These are phyloP conservation scores for Andrena bicolor DNA, from an alignment of 2,888 invertebrate species.

Conservation along the genomic window DNA sequence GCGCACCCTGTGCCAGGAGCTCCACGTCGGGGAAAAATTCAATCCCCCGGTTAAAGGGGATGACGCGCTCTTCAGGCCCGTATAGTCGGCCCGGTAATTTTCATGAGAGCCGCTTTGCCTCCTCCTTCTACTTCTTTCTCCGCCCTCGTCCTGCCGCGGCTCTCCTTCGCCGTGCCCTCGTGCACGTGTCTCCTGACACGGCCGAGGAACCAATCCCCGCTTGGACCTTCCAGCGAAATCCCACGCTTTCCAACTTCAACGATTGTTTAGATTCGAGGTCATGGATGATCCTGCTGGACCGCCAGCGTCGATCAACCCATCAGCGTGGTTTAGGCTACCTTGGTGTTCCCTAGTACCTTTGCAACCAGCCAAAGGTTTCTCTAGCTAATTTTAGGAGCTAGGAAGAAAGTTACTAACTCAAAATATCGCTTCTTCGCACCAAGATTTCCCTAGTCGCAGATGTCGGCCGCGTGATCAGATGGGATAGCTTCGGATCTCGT, in stretches of 20 bases:
- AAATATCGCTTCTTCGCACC: neutral
- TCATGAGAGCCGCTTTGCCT: constrained; percentile 55
- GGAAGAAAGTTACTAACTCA: too few species aligned
- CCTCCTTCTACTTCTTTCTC: constrained; percentile 14
- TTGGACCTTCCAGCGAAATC: neutral
- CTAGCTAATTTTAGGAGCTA: constrained; percentile 28
- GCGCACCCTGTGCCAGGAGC: constrained; percentile 78
- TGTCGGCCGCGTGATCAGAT: neutral
- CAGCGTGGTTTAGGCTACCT: neutral
- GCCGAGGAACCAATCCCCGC: constrained; percentile 26
- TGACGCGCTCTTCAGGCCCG: constrained; percentile 75
- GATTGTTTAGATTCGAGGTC: constrained; percentile 31
- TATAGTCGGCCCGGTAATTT: constrained; percentile 69
- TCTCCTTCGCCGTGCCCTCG: constrained; percentile 4
- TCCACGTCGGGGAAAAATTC: constrained; percentile 81
- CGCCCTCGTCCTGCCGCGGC: constrained; percentile 12
- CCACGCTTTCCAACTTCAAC: constrained; percentile 12
- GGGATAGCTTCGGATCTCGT: neutral
- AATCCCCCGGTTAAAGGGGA: constrained; percentile 84
- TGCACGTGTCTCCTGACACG: constrained; percentile 42
- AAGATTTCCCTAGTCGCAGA: neutral
- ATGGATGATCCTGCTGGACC: constrained; percentile 18
- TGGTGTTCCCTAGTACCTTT: too few species aligned
- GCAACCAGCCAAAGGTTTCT: neutral
- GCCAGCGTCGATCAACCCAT: neutral